Conservation (phyloP, 2,113 vertebrate species). For the Anseranas semipalmata region DNA sequence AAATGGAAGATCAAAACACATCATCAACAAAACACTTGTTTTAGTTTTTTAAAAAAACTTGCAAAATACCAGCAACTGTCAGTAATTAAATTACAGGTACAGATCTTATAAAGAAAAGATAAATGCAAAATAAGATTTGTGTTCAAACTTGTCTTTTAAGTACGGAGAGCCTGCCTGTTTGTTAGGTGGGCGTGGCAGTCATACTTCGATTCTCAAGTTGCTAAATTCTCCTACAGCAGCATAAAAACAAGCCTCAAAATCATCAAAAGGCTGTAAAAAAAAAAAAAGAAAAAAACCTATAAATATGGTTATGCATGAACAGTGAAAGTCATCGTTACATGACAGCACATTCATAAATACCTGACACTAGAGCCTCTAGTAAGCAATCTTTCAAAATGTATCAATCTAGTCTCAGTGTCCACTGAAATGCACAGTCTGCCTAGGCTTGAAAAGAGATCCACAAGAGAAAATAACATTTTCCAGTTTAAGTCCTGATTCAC, state of each 20-base stretch:
- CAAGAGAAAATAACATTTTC: not conserved
- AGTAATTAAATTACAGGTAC: not conserved
- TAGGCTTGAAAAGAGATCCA: not conserved
- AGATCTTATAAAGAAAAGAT: not conserved
- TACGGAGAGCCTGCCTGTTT: not conserved
- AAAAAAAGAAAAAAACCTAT: not conserved
- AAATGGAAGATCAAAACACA: not conserved
- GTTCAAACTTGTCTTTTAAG: slow-evolving; percentile 36
- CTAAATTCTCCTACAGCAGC: slow-evolving; percentile 64
- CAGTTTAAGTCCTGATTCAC: not conserved
- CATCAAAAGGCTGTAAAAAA: slow-evolving; percentile 87
- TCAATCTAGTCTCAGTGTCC: not conserved
- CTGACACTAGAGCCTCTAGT: not conserved
- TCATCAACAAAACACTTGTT: not conserved
- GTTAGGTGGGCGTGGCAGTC: not conserved
- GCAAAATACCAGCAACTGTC: not conserved
- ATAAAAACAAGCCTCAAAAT: slow-evolving; percentile 85
- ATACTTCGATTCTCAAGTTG: not conserved
- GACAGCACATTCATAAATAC: not conserved
- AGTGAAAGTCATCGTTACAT: not conserved
- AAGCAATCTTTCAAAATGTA: not conserved
- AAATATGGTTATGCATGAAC: not conserved
- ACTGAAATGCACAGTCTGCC: not conserved
- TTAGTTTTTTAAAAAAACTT: not conserved
- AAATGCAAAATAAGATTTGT: not conserved